Base-by-base conservation (phyloP, 2,113 vertebrate genomes). In the Rhinichthys klamathensis region DNA sequence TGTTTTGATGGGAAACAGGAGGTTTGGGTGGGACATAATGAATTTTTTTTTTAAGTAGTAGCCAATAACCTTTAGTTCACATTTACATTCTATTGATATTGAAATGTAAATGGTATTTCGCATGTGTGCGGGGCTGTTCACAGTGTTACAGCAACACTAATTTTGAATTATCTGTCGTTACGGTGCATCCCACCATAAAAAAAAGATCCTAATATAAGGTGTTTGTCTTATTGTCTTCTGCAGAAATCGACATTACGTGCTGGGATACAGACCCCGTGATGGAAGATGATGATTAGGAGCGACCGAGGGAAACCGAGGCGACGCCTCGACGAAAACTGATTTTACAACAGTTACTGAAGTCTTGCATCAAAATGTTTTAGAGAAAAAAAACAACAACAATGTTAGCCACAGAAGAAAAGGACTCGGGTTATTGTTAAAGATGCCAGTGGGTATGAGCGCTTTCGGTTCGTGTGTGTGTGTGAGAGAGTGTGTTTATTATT, bases 161-260 rank as follows among this genome's bases (percentile, higher is more conserved):
- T 51, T 5, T 15, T 16, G 16, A 51, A 51, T 51, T 51, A 16
- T 51, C 15, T 15, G 15, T 16, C 49, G 0, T 51, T 51, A 51
- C 4, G 1, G 4, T 51, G 15, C 49, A 51, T 51, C 49, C 16
- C 49, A 51, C 49, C 49, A 15, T 49, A 49, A 49, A 49, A 13
- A n/a, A 70, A 69, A 75, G 2, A 67, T 69, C 25, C 32, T 80
- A 27, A 63, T 44, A 30, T 54, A 69, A 35, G 11, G 1, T 67
- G 10, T 67, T 46, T 65, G 60, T 82, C 46, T 75, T 65, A 2
- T 83, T 88, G 21, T 82, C 56, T 84, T n/a, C 30, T 49, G 69
- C 91, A 99, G 97, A 98, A 94, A 99, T 99, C 63, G 97, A 99
- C 94, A 98, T 98, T 87, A 98, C 97, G 1, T 98, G 97, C 95